These are phyloP conservation scores for Ochotona curzoniae DNA, from an alignment of 2,113 vertebrate genomes.

Conservation along the genomic window DNA sequence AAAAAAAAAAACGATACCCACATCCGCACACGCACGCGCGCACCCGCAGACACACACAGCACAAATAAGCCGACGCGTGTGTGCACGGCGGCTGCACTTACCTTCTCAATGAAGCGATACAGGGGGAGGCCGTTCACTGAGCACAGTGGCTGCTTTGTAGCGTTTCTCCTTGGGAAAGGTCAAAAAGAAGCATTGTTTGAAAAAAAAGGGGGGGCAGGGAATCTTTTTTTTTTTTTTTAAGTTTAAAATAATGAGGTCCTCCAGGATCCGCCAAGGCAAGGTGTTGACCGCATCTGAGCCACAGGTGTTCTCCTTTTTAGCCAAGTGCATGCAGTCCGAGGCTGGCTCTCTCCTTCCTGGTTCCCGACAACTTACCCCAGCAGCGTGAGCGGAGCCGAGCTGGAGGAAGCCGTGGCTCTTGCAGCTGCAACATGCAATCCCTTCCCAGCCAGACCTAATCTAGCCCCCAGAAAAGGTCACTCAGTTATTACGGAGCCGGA, in stretches of 20 bases:
- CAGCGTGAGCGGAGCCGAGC: constrained; percentile 88
- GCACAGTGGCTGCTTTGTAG: constrained; percentile 87
- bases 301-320: constrained; percentile 93
- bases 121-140: constrained; percentile 87
- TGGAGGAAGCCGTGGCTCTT: constrained; percentile 88
- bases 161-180: constrained; percentile 91
- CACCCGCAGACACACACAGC: constrained; percentile 72
- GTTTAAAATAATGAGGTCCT: constrained; percentile 91
- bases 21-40: constrained; percentile 74
- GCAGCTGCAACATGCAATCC: constrained; percentile 89
- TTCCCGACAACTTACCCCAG: constrained; percentile 89
- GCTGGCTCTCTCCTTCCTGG: constrained; percentile 83
- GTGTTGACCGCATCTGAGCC: constrained; percentile 88
- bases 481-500: constrained; percentile 90
- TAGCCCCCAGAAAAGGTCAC: constrained; percentile 91
- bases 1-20: constrained; percentile 58
- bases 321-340: constrained; percentile 83
- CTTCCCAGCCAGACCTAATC: constrained; percentile 91
- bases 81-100: constrained; percentile 88
- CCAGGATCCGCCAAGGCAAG: constrained; percentile 87
- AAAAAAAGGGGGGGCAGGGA: constrained; percentile 76
- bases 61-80: constrained; percentile 85
- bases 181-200: constrained; percentile 89
- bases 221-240: constrained; percentile 83
- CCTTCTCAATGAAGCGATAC: constrained; percentile 91